These are phyloP conservation scores for Meles meles DNA, from an alignment of 2,113 vertebrate species.

Conservation along the genomic window DNA sequence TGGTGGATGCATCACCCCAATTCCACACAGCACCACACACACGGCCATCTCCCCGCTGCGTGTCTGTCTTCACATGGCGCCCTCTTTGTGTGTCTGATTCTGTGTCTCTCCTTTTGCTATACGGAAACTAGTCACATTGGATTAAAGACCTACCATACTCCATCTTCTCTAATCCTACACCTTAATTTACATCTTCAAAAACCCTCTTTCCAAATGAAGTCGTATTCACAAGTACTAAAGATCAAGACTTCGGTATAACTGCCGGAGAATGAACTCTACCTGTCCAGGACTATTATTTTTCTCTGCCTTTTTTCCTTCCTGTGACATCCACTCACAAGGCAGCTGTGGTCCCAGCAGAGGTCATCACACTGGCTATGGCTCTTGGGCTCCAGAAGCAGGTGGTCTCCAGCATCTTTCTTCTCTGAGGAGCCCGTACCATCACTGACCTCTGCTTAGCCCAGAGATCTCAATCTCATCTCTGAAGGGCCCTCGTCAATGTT, in stretches of 20 bases:
- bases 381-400: background rate
- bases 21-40: background rate
- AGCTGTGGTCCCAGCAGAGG: background rate
- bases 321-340: background rate
- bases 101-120: background rate
- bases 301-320: background rate
- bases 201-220: background rate
- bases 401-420: background rate
- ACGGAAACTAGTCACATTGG: background rate
- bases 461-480: background rate
- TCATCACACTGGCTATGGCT: background rate
- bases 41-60: background rate
- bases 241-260: background rate
- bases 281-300: background rate
- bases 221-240: background rate
- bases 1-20: accelerated
- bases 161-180: background rate
- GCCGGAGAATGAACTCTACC: background rate
- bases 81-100: background rate
- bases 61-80: background rate
- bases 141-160: background rate
- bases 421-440: no score
- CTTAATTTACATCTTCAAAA: background rate
- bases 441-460: background rate
- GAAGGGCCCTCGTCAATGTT: background rate